Conservation (phyloP, 2,113 vertebrate genomes). For the Sminthopsis crassicaudata region DNA sequence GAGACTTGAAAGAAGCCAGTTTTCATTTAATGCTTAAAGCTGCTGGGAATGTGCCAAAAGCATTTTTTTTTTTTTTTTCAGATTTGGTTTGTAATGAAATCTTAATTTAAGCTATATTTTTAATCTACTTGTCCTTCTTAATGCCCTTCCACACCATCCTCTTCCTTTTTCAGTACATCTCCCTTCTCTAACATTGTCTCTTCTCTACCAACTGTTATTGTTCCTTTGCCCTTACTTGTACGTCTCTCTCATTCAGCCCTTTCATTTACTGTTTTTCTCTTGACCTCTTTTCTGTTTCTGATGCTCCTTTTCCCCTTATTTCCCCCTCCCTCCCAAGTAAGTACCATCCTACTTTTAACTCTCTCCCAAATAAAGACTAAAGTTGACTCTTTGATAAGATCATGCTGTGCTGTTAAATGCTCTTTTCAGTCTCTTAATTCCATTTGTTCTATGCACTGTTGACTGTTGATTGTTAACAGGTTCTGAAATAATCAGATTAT, state of each 20-base stretch:
- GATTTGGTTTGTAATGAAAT: slow-evolving; percentile 30
- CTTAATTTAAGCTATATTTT: background rate
- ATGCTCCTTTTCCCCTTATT: background rate
- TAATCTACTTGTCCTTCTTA: background rate
- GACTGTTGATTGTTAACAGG: slow-evolving; percentile 88
- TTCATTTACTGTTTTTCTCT: background rate
- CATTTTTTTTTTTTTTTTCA: background rate
- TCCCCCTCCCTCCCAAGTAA: background rate
- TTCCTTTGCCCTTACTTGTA: background rate
- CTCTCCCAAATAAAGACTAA: slow-evolving; percentile 48
- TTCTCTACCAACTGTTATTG: background rate
- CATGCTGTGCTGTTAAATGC: slow-evolving; percentile 81
- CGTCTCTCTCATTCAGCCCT: background rate
- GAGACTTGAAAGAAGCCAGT: background rate
- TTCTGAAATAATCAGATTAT: slow-evolving; percentile 86
- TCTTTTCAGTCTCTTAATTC: slow-evolving; percentile 80
- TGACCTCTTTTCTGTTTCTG: background rate
- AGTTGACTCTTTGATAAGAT: slow-evolving; percentile 76
- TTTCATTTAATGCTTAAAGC: slow-evolving; percentile 27
- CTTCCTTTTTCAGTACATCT: background rate
- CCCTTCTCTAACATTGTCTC: background rate
- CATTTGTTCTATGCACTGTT: slow-evolving; percentile 82
- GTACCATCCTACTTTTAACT: slow-evolving; percentile 23
- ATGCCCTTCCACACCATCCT: background rate
- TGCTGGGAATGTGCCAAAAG: background rate